These are phyloP conservation scores for Erpornis zantholeuca DNA, from an alignment of 2,113 vertebrate species.

Conservation along the genomic window DNA sequence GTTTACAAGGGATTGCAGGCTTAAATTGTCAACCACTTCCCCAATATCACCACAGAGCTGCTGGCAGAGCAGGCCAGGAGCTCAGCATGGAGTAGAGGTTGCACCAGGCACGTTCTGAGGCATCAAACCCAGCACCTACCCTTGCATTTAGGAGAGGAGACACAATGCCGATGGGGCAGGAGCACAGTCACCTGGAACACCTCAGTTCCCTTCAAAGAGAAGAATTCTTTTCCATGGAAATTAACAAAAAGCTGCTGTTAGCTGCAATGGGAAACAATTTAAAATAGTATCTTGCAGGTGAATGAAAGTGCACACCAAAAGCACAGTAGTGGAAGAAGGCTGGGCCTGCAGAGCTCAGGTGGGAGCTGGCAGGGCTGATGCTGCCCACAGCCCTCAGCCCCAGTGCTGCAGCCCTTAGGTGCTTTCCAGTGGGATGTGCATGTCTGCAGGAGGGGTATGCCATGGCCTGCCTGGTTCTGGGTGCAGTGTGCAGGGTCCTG, in stretches of 20 bases:
- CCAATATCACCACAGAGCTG: accelerated
- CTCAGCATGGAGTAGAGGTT: background rate
- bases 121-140: background rate
- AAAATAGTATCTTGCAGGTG: accelerated
- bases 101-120: accelerated
- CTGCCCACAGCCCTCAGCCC: background rate
- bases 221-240: background rate
- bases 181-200: background rate
- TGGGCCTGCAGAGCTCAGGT: background rate
- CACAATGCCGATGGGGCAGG: background rate
- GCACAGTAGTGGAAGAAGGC: background rate
- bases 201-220: background rate
- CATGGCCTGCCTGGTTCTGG: background rate
- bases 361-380: background rate
- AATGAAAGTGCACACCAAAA: background rate
- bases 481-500: accelerated
- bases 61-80: background rate
- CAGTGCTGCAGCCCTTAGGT: background rate
- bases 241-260: background rate
- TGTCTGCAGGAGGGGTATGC: background rate
- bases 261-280: background rate
- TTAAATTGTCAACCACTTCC: background rate
- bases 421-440: background rate
- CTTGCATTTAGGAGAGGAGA: background rate
- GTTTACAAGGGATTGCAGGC: background rate